A percentile compares a stretch with the other conserved stretches of the same genome.
Evolutionary conservation across 2,113 vertebrate species (phyloP).

Genomic region (Prietella phreatophila): DNA sequence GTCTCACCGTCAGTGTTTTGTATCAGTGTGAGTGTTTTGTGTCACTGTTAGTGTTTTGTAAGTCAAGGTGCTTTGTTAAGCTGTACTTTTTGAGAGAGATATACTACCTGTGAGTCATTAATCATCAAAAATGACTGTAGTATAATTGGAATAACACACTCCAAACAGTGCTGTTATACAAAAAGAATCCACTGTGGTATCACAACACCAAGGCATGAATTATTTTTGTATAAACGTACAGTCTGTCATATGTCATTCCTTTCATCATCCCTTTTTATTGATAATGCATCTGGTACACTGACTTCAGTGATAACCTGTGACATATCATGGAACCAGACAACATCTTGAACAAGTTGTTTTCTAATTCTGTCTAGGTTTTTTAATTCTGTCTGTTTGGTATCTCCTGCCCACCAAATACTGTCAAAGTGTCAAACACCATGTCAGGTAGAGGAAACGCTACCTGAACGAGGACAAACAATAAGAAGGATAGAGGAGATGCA

Average conservation of each 20-base stretch:
- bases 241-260: neutral
- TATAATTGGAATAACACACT: neutral
- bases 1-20: neutral
- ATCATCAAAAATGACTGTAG: neutral
- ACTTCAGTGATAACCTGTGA: neutral
- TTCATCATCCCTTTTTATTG: neutral
- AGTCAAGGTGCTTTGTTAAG: neutral
- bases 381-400: constrained; percentile 44
- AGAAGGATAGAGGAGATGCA: constrained; percentile 37
- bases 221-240: neutral
- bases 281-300: neutral
- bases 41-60: neutral
- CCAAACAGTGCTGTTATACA: neutral
- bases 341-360: constrained; percentile 24
- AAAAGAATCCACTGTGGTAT: neutral
- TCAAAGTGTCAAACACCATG: constrained; percentile 75
- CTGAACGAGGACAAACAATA: constrained; percentile 53
- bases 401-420: constrained; percentile 70
- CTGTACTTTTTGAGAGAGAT: neutral
- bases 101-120: no score
- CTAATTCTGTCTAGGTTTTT: constrained; percentile 41
- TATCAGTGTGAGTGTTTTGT: neutral
- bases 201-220: neutral
- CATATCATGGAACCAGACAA: constrained; percentile 5
- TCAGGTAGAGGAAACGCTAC: constrained; percentile 71